A percentile compares a stretch with the other conserved stretches of the same genome.
phyloP scores from a whole-genome alignment of 35 echinoderm and acorn worm genomes.

The Chiridota heheva region DNA sequence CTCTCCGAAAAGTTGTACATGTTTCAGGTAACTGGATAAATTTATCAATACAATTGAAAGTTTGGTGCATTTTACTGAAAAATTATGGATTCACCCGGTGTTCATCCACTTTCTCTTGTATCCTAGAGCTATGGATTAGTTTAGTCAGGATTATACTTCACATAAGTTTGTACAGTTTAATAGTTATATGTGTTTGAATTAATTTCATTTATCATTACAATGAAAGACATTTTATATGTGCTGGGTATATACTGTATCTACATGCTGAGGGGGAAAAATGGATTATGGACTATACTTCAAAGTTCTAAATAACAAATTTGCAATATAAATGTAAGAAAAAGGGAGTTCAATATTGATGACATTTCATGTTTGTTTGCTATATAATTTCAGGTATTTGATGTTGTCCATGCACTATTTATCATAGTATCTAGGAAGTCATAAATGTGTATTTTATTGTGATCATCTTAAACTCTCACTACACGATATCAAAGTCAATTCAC shows the following conservation, averaged over 20 bases:
- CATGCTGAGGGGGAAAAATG: too few relatives aligned
- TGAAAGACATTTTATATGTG: too few relatives aligned
- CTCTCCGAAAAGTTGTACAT: conserved; percentile 82
- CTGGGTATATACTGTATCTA: too few relatives aligned
- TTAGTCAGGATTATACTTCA: not conserved
- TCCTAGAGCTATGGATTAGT: not conserved
- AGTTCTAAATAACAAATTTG: too few relatives aligned
- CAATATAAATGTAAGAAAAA: too few relatives aligned
- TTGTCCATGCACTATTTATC: not conserved
- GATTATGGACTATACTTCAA: too few relatives aligned
- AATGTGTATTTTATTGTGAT: not conserved
- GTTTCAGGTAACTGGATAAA: conserved; percentile 70
- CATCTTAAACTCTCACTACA: not conserved
- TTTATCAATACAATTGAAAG: not conserved
- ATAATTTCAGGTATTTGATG: too few relatives aligned
- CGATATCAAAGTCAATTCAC: not conserved
- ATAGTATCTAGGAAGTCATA: not conserved
- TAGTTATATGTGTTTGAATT: not conserved
- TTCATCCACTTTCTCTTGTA: not conserved
- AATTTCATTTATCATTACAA: too few relatives aligned
- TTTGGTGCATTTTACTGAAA: not conserved
- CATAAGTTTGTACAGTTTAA: not conserved
- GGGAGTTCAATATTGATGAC: too few relatives aligned
- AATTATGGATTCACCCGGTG: not conserved
- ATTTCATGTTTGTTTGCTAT: too few relatives aligned